Base-by-base conservation (phyloP, 2,113 vertebrate species). In the Leptobrachium leishanense region DNA sequence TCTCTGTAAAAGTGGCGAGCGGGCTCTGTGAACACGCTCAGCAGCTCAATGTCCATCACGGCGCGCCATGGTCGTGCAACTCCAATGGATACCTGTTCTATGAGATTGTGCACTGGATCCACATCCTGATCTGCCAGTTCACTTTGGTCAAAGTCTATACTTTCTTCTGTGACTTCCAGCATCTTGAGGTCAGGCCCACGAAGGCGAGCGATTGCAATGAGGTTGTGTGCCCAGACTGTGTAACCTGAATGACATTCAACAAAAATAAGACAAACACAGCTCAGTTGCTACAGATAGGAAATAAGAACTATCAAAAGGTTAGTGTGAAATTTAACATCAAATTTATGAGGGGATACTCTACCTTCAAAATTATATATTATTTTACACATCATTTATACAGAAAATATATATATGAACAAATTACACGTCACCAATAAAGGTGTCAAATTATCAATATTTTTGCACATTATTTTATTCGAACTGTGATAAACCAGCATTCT, bases 121-220 rank as follows among this genome's bases (percentile, higher is more conserved):
- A 96, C 96, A 77, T 98, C 95, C 85, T 95, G 90, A 89, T 93
- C 95, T 68, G 94, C 88, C 20, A 94, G 90, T 92, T 97, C 96
- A 85, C 96, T 96, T 68, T 96, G 96, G 88, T 99, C 97, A 6
- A 98, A 98, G 90, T 98, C 95, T 86, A 99, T 97, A 93, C 96
- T 98, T 91, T 99, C 97, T 88, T 98, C 97, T 0, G 97, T 96
- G 86, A 99, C 95, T 41, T 96, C 95, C 79, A 99, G 93, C 77
- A 97, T 89, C 83, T 94, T 95, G 42, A 99, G 92, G 85, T 95
- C 95, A 86, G 95, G 95, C 87, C 97, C 96, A 76, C 96, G 95
- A 86, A 99, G 95, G 43, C 98, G 95, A 83, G 98, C 96, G 81
- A 99, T 97, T 87, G 98, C 98, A 82, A 99, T 96, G 82, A 99